Conservation (phyloP, 2,113 vertebrate genomes). For the Pteropus alecto region DNA sequence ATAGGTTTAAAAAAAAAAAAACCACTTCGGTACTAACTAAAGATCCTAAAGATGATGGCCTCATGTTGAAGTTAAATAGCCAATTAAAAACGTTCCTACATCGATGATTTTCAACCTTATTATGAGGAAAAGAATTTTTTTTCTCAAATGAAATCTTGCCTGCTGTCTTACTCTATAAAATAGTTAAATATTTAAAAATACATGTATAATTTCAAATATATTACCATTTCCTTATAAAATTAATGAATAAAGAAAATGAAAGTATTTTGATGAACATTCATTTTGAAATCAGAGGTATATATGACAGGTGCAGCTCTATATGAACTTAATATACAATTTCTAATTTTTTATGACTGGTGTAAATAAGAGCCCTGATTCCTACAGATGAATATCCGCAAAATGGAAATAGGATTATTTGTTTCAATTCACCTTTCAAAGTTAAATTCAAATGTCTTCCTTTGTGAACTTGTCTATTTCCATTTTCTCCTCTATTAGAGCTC, state of each 20-base stretch:
- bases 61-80: background rate
- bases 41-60: background rate
- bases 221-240: background rate
- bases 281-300: background rate
- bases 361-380: background rate
- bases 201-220: background rate
- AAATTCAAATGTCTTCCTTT: background rate
- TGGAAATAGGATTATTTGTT: background rate
- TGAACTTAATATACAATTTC: background rate
- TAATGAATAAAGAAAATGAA: background rate
- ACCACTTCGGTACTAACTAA: background rate
- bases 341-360: background rate
- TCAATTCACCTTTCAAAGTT: background rate
- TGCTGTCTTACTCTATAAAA: background rate
- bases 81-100: background rate
- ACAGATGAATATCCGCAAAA: background rate
- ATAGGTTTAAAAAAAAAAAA: background rate
- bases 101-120: background rate
- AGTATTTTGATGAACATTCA: background rate
- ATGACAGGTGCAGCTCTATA: background rate
- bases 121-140: background rate
- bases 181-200: background rate
- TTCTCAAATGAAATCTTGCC: background rate
- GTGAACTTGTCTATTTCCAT: background rate
- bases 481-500: background rate